Base-by-base conservation (phyloP, 2,113 vertebrate genomes). In the Perca fluviatilis region DNA sequence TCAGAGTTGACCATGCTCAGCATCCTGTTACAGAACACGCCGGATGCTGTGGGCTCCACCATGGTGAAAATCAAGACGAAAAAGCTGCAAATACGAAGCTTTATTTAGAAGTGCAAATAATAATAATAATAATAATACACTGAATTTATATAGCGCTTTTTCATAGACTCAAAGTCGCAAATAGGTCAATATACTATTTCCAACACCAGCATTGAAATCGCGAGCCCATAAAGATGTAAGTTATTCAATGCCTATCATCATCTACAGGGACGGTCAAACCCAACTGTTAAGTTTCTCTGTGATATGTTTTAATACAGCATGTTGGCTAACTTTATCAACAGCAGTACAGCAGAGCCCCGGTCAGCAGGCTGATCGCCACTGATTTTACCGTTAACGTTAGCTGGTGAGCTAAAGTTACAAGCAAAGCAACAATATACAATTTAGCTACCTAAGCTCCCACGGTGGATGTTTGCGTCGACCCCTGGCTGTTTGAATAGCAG, bases 1-100 rank as follows among this genome's bases (percentile, higher is more conserved):
- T 99, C 98, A 0, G 95, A 92, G 75, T 99, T 99, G 77, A 99
- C 98, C 98, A 99, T 99, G 91, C 97, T 98, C 83, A 99, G 95
- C 95, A 99, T 97, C 84, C 96, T 95, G 86, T 94, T 95, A 73
- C 98, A 99, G 95, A 99, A 99, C 57, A 98, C 96, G 8, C 94
- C 95, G 0, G 98, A 98, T 25, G 97, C 97, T 0, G 96, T 96
- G 71, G 96, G 94, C 85, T 99, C 98, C 96, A 96, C 98, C 73
- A 90, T 94, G 68, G 62, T 83, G 72, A 74, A 2, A 36, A 66
- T 50, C 40, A 9, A 46, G 43, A 51, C 3, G 43, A 10, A 27
- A 54, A 58, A 69, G 3, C 90, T 90, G 87, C 23, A 60, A 56
- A 68, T 5, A 53, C 10, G 83, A 72, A 63, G 9, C 11, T 56